A percentile compares a stretch with the other conserved stretches of the same genome.
Conservation (phyloP, 2,888 invertebrate genomes). For the Acleris emargana region DNA sequence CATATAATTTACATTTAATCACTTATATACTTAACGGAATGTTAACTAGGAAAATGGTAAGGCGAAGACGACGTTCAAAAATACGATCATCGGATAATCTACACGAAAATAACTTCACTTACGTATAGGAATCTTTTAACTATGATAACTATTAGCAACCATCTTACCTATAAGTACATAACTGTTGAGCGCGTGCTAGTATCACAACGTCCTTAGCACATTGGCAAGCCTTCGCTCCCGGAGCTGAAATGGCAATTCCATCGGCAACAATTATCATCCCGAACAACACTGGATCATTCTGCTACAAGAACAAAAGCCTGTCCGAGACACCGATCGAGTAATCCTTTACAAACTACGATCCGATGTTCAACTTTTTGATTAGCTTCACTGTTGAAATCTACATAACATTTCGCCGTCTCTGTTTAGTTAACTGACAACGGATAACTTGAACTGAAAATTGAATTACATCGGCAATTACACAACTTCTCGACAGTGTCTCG, state of each 20-base stretch:
- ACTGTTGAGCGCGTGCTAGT: conserved; percentile 73
- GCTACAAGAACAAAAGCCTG: conserved; percentile 3
- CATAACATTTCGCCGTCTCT: no score
- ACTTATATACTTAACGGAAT: conserved; percentile 59
- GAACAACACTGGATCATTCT: conserved; percentile 9
- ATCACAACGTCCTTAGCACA: conserved; percentile 68
- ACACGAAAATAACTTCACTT: conserved; percentile 50
- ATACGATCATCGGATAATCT: conserved; percentile 53
- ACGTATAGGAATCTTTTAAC: conserved; percentile 61
- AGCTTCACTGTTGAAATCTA: no score
- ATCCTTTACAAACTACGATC: conserved; percentile 7
- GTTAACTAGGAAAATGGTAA: conserved; percentile 56
- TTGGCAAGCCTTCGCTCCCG: conserved; percentile 68
- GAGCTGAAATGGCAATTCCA: conserved; percentile 73
- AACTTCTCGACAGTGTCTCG: background rate
- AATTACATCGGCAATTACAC: background rate
- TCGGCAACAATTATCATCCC: conserved; percentile 52
- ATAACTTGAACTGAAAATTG: no score
- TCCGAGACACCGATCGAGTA: background rate
- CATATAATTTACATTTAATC: conserved; percentile 26
- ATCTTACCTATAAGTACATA: conserved; percentile 56
- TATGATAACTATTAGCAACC: conserved; percentile 66
- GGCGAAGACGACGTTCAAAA: conserved; percentile 48
- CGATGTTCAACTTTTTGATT: background rate
- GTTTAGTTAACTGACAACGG: no score